Conservation (phyloP, 1,140 invertebrate species). For the Bombus soroeensis region DNA sequence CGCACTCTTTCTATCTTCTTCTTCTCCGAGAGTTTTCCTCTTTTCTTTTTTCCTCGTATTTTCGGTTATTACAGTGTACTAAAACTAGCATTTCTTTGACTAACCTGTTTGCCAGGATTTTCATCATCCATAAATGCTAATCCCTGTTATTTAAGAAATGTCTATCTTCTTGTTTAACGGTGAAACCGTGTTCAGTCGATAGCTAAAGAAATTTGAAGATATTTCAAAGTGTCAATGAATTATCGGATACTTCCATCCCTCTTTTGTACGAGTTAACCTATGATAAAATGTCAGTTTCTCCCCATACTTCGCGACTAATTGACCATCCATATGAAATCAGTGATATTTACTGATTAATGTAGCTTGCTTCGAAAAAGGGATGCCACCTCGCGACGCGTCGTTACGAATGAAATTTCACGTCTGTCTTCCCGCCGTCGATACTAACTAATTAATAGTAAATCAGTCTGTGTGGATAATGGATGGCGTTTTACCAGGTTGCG, state of each 20-base stretch:
- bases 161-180: background rate
- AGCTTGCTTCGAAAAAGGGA: background rate
- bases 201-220: background rate
- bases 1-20: background rate
- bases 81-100: background rate
- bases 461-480: conserved; percentile 44
- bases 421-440: conserved; percentile 30
- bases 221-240: background rate
- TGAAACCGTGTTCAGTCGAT: too few species aligned
- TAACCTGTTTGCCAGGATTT: background rate
- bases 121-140: background rate
- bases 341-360: conserved; percentile 22
- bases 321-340: background rate
- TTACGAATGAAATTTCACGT: conserved; percentile 43
- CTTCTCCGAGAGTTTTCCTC: background rate
- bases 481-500: conserved; percentile 37
- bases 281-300: background rate
- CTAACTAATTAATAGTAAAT: conserved; percentile 58
- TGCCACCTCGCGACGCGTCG: background rate
- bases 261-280: background rate
- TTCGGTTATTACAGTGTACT: background rate
- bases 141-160: background rate
- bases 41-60: background rate
- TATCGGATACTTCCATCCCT: background rate
- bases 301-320: conserved; percentile 7